Percentiles rank a stretch among this genome's conserved stretches.
Evolutionary conservation across 2,113 vertebrate species (phyloP).

Genomic region (Symphodus melops): DNA sequence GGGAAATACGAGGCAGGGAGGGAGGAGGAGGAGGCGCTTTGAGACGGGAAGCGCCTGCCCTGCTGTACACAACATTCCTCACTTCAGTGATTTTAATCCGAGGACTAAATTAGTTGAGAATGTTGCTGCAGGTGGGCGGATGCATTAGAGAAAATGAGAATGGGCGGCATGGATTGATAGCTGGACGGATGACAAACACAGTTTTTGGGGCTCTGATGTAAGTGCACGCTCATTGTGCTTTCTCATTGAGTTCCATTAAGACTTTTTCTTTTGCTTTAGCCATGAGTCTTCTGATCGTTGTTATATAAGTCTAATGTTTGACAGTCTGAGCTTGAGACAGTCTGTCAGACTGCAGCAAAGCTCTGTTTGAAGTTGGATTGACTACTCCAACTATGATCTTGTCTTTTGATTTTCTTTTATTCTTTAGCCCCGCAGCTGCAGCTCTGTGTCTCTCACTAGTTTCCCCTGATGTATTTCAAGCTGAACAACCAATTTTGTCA

Average conservation of each 20-base stretch:
- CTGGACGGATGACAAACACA: constrained; percentile 39
- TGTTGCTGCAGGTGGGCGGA: constrained; percentile 51
- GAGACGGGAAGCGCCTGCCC: constrained; percentile 20
- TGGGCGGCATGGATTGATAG: constrained; percentile 49
- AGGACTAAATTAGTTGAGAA: constrained; percentile 68
- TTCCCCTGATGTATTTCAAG: constrained; percentile 43
- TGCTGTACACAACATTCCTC: constrained; percentile 60
- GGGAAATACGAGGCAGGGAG: constrained; percentile 33
- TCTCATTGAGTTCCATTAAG: constrained; percentile 32
- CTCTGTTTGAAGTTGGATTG: constrained; percentile 47
- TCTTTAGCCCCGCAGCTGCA: constrained; percentile 22
- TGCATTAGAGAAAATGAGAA: constrained; percentile 49
- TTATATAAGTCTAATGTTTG: constrained; percentile 48
- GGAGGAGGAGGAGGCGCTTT: constrained; percentile 1
- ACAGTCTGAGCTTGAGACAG: constrained; percentile 26
- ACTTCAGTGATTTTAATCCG: constrained; percentile 76
- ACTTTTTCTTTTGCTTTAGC: constrained; percentile 28
- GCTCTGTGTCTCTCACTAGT: constrained; percentile 35
- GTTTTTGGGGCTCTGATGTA: neutral
- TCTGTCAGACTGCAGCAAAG: constrained; percentile 36
- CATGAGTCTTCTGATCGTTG: constrained; percentile 39
- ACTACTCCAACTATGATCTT: constrained; percentile 43
- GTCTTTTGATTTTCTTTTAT: constrained; percentile 43
- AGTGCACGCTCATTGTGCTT: neutral
- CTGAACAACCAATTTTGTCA: constrained; percentile 45